phyloP scores from a whole-genome alignment of 2,113 vertebrate genomes.

The Ammospiza caudacuta region DNA sequence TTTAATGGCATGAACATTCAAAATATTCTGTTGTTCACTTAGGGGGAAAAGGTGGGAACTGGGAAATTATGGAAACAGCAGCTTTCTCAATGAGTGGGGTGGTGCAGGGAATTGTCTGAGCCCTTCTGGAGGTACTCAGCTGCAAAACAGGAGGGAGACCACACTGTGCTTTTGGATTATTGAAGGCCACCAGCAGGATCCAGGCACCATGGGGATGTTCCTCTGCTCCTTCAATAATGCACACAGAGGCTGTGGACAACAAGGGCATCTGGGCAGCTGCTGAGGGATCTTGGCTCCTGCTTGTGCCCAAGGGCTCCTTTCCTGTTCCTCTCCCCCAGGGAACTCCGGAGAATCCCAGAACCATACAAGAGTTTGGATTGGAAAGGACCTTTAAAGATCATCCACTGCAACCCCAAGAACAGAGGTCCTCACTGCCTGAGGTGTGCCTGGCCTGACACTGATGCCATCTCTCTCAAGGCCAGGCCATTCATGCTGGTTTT shows the following conservation, averaged over 20 bases:
- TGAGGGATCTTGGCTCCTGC: background rate
- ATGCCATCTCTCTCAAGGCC: background rate
- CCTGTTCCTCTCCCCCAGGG: background rate
- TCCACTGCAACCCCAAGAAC: background rate
- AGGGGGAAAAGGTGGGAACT: background rate
- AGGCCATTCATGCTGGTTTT: background rate
- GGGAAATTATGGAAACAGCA: background rate
- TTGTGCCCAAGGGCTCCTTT: background rate
- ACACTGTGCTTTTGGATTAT: background rate
- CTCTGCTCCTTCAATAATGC: background rate
- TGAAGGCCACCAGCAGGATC: background rate
- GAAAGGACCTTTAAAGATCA: background rate
- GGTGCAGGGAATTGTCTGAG: background rate
- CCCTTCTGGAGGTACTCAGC: background rate
- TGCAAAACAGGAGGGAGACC: background rate
- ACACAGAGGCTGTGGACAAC: background rate
- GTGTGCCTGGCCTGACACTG: background rate
- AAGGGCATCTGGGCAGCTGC: background rate
- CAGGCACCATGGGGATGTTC: accelerated
- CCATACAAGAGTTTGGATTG: background rate
- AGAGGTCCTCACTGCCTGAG: background rate
- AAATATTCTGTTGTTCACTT: background rate
- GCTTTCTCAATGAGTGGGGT: background rate
- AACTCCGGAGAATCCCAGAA: background rate
- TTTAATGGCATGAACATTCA: background rate